These are phyloP conservation scores for Pseudomyrmex sp. DNA, from an alignment of 1,140 invertebrate genomes.

Conservation along the genomic window DNA sequence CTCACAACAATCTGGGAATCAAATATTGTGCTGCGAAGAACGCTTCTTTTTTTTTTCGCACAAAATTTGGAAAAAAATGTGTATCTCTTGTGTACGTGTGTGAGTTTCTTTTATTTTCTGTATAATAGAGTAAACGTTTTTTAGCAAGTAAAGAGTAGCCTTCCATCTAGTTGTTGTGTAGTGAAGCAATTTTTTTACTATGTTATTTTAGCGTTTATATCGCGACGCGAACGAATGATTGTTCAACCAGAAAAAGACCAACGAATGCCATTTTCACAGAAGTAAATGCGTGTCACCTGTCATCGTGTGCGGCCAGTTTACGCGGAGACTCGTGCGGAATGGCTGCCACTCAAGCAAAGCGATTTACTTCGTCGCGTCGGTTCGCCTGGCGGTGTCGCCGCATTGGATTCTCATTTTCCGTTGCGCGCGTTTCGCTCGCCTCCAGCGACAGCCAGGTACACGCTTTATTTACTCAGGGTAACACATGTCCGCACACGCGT, in stretches of 20 bases:
- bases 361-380: slow-evolving; percentile 44
- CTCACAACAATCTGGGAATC: slow-evolving; percentile 20
- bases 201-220: slow-evolving; percentile 32
- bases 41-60: slow-evolving; percentile 4
- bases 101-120: background rate
- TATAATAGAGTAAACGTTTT: slow-evolving; percentile 20
- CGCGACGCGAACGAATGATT: slow-evolving; percentile 36
- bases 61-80: slow-evolving; percentile 7
- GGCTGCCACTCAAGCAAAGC: slow-evolving; percentile 42
- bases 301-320: slow-evolving; percentile 60
- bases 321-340: slow-evolving; percentile 30
- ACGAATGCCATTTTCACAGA: slow-evolving; percentile 23
- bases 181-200: background rate
- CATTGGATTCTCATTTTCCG: slow-evolving; percentile 54
- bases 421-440: slow-evolving; percentile 3
- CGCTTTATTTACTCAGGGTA: slow-evolving; percentile 4
- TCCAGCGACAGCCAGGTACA: slow-evolving; percentile 4
- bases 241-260: slow-evolving; percentile 24
- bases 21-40: slow-evolving; percentile 23
- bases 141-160: too few species aligned
- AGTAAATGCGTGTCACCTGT: slow-evolving; percentile 68
- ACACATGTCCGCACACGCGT: slow-evolving; percentile 51
- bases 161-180: too few species aligned
- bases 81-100: background rate
- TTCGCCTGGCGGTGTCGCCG: background rate